A percentile compares a stretch with the other conserved stretches of the same genome.
Evolutionary conservation across 1,140 invertebrate genomes (phyloP).

Genomic region (Hycleus cichorii): DNA sequence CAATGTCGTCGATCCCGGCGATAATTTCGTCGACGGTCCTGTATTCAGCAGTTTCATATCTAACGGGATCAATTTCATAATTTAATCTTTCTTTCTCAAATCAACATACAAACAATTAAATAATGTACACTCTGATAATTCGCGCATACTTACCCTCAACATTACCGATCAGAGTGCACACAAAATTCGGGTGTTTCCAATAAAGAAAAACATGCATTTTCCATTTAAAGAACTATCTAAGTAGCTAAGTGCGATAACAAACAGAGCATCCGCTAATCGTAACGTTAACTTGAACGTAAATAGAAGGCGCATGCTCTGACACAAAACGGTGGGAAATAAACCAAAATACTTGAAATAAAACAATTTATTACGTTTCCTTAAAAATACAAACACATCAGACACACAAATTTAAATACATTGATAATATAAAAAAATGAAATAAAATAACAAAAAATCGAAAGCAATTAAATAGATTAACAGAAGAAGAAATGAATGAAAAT

Average conservation of each 20-base stretch:
- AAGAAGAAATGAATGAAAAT: no score
- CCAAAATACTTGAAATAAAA: constrained; percentile 22
- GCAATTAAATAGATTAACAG: not conserved
- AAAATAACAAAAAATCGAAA: constrained; percentile 4
- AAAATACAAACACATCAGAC: constrained; percentile 10
- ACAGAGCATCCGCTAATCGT: no score
- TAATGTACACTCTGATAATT: not conserved
- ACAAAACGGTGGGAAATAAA: constrained; percentile 2
- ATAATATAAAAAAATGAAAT: constrained; percentile 5
- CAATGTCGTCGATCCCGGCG: constrained; percentile 74
- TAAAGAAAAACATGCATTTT: no score
- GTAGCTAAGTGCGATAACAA: no score
- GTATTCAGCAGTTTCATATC: constrained; percentile 24
- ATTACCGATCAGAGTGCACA: no score
- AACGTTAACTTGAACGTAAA: not conserved
- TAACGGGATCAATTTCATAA: not conserved
- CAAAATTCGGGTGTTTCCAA: no score
- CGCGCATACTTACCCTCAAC: no score
- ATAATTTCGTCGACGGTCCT: constrained; percentile 41
- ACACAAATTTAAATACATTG: constrained; percentile 2
- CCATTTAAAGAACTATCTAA: no score
- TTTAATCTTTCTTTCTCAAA: not conserved
- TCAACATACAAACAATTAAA: not conserved
- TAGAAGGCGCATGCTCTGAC: not conserved
- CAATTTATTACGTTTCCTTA: constrained; percentile 15